These are phyloP conservation scores for Odontamblyopus rebecca DNA, from an alignment of 2,797 vertebrate genomes.

Conservation along the genomic window DNA sequence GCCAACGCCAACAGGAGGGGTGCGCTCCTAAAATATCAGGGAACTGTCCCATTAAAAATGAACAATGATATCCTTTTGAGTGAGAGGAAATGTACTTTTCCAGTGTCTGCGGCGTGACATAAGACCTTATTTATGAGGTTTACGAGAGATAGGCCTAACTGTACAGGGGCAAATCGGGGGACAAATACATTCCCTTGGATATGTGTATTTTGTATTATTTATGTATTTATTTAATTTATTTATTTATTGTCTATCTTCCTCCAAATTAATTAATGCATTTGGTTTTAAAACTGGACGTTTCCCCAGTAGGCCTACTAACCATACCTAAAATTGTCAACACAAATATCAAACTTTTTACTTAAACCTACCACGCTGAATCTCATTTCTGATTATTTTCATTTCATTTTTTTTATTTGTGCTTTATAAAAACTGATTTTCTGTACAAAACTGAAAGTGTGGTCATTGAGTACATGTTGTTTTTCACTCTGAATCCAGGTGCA, in stretches of 20 bases:
- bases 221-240: neutral
- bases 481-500: conserved; percentile 45
- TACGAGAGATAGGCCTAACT: conserved; percentile 1
- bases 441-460: conserved; percentile 18
- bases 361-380: neutral
- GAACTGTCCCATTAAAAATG: conserved; percentile 55
- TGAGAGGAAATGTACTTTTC: conserved; percentile 31
- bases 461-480: conserved; percentile 8
- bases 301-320: neutral
- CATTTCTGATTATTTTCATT: neutral
- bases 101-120: conserved; percentile 17
- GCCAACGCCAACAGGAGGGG: conserved; percentile 28
- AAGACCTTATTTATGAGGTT: neutral
- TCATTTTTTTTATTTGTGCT: neutral
- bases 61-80: conserved; percentile 55
- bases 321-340: neutral
- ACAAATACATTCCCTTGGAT: neutral
- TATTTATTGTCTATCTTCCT: neutral
- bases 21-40: conserved; percentile 59
- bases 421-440: conserved; percentile 1
- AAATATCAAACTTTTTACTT: neutral
- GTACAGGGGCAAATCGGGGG: neutral
- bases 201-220: neutral
- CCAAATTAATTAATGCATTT: neutral
- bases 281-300: neutral